Evolutionary conservation across 2,113 vertebrate species (phyloP).

Genomic region (Etheostoma cragini): DNA sequence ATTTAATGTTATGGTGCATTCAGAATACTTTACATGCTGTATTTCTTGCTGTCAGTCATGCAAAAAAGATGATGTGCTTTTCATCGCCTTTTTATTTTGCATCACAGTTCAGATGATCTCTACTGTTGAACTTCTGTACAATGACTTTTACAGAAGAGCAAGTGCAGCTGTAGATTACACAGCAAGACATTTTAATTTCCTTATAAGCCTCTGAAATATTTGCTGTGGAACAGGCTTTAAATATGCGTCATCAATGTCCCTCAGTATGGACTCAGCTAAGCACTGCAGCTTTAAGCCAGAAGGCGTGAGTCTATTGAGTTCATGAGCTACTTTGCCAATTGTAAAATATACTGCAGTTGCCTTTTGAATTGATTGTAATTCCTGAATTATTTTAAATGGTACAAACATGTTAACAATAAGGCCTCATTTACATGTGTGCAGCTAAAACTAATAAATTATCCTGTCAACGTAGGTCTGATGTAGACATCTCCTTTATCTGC

Average conservation of each 20-base stretch:
- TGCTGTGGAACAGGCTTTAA: slow-evolving; percentile 29
- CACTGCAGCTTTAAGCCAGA: slow-evolving; percentile 26
- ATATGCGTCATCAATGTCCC: slow-evolving; percentile 13
- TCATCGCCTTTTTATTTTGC: slow-evolving; percentile 27
- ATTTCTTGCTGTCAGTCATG: slow-evolving; percentile 30
- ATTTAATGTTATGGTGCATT: slow-evolving; percentile 31
- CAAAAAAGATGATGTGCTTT: slow-evolving; percentile 12
- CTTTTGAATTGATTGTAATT: slow-evolving; percentile 38
- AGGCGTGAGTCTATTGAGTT: neutral
- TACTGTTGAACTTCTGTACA: slow-evolving; percentile 14
- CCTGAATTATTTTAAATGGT: slow-evolving; percentile 32
- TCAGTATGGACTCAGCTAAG: slow-evolving; percentile 17
- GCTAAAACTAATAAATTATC: slow-evolving; percentile 43
- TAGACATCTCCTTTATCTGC: slow-evolving; percentile 18
- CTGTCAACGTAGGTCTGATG: neutral
- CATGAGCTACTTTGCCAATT: slow-evolving; percentile 17
- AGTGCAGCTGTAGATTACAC: slow-evolving; percentile 46
- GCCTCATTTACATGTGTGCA: slow-evolving; percentile 41
- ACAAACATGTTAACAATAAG: slow-evolving; percentile 20
- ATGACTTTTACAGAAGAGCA: slow-evolving; percentile 28
- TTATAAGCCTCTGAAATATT: slow-evolving; percentile 33
- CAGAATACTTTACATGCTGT: slow-evolving; percentile 23
- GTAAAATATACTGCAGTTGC: slow-evolving; percentile 41
- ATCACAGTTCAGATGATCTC: slow-evolving; percentile 7
- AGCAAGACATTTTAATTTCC: slow-evolving; percentile 22